Evolutionary conservation across 2,113 vertebrate genomes (phyloP), one percentile per base, ranked within the genome.

Genomic region (Telmatochromis brichardi): DNA sequence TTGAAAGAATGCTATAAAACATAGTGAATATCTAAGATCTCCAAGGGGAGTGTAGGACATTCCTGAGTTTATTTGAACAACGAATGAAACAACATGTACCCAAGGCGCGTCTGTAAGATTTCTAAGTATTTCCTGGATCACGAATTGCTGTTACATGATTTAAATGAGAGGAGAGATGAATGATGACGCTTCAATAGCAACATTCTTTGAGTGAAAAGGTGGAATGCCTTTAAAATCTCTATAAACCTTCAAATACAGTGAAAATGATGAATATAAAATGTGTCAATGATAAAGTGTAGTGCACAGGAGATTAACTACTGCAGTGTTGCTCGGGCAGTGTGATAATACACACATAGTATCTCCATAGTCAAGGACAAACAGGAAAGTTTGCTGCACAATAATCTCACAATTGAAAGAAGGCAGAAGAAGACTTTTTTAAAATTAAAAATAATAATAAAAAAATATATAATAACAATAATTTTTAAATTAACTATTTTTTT

Each of bases 1-100:
- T 78, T 50, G 9, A 78, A 78, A 50, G 26, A 31, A 78, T 50
- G 26, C 45, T 50, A 31, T 78, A 50, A 78, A 51, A 51, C 15
- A 50, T 3, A 31, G 73, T 78, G 17, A 33, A 78, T 31, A 50
- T 51, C 17, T 51, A 78, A 78, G 17, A 31, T 78, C 45, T 51
- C 17, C 73, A 33, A 31, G 42, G 45, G 26, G 71, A 50, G 45
- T 50, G 26, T 31, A 78, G 45, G 73, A 50, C 45, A 78, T 2
- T 31, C 15, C 10, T 50, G 14, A 50, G 42, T 50, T 50, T 3
- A 50, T 50, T 78, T 78, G 42, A 78, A 78, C 15, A 31, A 17
- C 2, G 45, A 51, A 8, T 78, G 71, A 47, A 76, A 50, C 42
- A 17, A 50, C 71, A 50, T 33, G 42, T 78, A 50, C 26, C 71